phyloP scores from a whole-genome alignment of 1,140 invertebrate genomes.

The Drosophila ananassae region DNA sequence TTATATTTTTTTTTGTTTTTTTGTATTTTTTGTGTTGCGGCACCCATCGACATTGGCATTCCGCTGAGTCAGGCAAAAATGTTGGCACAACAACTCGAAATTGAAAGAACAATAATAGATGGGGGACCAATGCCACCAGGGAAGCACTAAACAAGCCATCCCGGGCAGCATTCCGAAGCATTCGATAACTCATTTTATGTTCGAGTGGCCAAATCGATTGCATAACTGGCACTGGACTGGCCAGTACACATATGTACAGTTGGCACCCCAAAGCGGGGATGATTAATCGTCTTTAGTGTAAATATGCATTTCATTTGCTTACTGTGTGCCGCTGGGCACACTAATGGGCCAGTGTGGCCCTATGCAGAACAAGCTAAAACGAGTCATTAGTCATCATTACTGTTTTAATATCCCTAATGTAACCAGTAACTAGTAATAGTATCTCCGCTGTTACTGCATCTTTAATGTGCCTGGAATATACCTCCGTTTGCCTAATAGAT shows the following conservation, averaged over 20 bases:
- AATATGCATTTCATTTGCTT: too few relatives aligned
- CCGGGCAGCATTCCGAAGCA: slow-evolving; percentile 22
- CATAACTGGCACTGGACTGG: slow-evolving; percentile 25
- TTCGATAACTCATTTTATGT: slow-evolving; percentile 45
- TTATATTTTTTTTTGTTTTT: background rate
- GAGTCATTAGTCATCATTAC: background rate
- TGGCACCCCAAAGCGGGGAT: background rate
- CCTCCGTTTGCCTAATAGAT: too few relatives aligned
- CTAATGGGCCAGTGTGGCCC: too few relatives aligned
- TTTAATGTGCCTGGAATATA: too few relatives aligned
- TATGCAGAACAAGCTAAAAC: too few relatives aligned
- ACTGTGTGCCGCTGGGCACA: too few relatives aligned
- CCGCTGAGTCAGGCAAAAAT: slow-evolving; percentile 42
- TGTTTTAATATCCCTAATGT: too few relatives aligned
- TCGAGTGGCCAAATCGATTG: slow-evolving; percentile 47
- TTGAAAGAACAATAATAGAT: slow-evolving; percentile 19
- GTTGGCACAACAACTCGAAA: slow-evolving; percentile 17
- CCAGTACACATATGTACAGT: slow-evolving; percentile 5
- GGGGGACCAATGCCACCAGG: background rate
- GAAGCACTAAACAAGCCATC: slow-evolving; percentile 33
- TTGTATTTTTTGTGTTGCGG: background rate
- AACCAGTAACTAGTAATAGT: too few relatives aligned
- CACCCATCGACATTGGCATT: slow-evolving; percentile 34
- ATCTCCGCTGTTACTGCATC: too few relatives aligned
- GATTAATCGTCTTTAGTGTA: background rate